Percentiles rank a stretch among this genome's conserved stretches.
Evolutionary conservation across 2,113 vertebrate genomes (phyloP).

Genomic region (Rhinopithecus roxellana): DNA sequence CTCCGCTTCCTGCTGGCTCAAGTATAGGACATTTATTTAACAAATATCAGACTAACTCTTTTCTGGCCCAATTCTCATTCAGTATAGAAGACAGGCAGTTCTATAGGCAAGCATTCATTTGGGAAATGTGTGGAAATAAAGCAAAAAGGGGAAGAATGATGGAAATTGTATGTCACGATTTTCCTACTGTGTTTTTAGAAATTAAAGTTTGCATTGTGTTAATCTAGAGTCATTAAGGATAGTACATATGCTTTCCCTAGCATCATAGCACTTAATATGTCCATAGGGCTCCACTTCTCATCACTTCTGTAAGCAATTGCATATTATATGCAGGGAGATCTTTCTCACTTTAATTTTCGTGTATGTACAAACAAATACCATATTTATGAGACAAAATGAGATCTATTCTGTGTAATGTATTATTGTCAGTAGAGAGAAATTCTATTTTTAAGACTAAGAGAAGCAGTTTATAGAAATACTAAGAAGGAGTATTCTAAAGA

Average conservation of each 20-base stretch:
- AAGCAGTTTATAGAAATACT: neutral
- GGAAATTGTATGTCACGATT: neutral
- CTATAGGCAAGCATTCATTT: neutral
- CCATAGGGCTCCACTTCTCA: neutral
- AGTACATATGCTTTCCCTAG: fast-evolving
- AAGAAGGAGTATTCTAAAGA: neutral
- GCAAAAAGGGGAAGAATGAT: neutral
- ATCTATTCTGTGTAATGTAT: neutral
- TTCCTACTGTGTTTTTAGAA: neutral
- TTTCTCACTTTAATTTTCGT: neutral
- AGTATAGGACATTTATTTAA: neutral
- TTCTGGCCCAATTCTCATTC: neutral
- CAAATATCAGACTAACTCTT: neutral
- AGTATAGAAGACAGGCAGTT: neutral
- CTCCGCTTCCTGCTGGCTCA: neutral
- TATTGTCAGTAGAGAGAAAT: neutral
- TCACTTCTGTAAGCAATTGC: neutral
- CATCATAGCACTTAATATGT: neutral
- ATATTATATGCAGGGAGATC: neutral
- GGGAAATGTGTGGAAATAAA: neutral
- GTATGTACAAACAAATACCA: neutral
- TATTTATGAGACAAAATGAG: neutral
- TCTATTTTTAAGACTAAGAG: neutral
- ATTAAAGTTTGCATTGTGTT: neutral
- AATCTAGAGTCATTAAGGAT: neutral